These are phyloP conservation scores for Bungarus multicinctus DNA, from an alignment of 2,113 vertebrate genomes.

Conservation along the genomic window DNA sequence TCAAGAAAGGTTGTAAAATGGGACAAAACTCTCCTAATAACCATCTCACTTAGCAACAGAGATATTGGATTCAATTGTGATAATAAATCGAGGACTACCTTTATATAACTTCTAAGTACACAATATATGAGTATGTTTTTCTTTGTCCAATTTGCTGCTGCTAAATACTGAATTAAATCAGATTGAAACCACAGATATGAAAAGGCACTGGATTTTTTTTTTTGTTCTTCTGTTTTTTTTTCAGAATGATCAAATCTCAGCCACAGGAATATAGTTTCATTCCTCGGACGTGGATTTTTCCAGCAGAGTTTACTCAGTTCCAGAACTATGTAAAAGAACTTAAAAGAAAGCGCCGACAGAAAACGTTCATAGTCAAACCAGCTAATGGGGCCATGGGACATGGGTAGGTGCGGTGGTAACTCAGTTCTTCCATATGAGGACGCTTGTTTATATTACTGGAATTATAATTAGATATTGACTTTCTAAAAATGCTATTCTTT, in stretches of 20 bases:
- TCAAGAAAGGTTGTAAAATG: no score
- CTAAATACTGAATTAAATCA: background rate
- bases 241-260: constrained; percentile 94
- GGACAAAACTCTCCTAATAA: background rate
- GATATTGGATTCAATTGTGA: background rate
- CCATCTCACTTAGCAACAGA: background rate
- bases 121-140: background rate
- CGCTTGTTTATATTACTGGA: background rate
- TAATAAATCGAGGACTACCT: background rate
- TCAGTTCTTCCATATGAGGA: background rate
- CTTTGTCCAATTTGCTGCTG: background rate
- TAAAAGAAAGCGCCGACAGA: constrained; percentile 92
- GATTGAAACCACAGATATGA: constrained; percentile 2
- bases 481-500: background rate
- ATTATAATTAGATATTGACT: background rate
- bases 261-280: constrained; percentile 95
- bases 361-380: constrained; percentile 97
- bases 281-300: constrained; percentile 97
- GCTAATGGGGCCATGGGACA: constrained; percentile 99
- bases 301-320: constrained; percentile 95
- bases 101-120: background rate
- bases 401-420: constrained; percentile 77
- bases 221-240: constrained; percentile 26
- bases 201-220: constrained; percentile 7
- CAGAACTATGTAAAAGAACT: constrained; percentile 97